Evolutionary conservation across 2,113 vertebrate species (phyloP), one percentile per base, ranked within the genome.

Genomic region (Lampris incognitus): DNA sequence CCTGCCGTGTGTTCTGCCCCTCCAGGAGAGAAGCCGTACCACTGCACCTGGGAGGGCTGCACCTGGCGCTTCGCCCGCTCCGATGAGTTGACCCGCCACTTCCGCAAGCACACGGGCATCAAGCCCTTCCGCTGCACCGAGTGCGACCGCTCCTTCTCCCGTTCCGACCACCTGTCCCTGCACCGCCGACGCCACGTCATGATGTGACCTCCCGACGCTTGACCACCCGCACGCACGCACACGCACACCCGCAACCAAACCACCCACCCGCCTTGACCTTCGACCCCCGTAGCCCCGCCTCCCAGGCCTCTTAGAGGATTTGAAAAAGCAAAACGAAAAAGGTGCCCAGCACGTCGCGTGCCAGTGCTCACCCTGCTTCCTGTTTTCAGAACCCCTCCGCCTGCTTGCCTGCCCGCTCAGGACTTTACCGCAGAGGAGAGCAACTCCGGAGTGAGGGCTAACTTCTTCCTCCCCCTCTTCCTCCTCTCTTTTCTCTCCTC

Each of bases 61-160:
- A 95, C 95, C 81, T 98, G 97, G 97, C 95, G 97, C 76, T 99
- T 98, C 57, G 97, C 97, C 65, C 96, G 97, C 82, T 99, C 97
- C 0, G 97, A 98, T 42, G 97, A 99, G 94, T 93, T 99, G 73
- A 99, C 97, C 2, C 95, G 98, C 65, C 98, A 99, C 84, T 99
- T 97, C 92, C 97, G 97, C 72, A 98, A 99, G 93, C 97, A 98
- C 95, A 99, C 97, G 0, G 98, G 98, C 79, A 96, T 98, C 93
- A 99, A 99, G 81, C 98, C 97, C n/a, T 99, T 99, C 93, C 94
- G 94, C 88, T 99, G 98, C 94, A 96, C 95, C 55, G 96, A 97
- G 94, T 99, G 97, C 11, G 97, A 97, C 94, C 97, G 96, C 89
- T 97, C 96, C 92, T 99, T 99, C 94, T 99, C 98, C 51, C 96